These are phyloP conservation scores for Anguilla obscura DNA, from an alignment of 2,797 vertebrate genomes.

Conservation along the genomic window DNA sequence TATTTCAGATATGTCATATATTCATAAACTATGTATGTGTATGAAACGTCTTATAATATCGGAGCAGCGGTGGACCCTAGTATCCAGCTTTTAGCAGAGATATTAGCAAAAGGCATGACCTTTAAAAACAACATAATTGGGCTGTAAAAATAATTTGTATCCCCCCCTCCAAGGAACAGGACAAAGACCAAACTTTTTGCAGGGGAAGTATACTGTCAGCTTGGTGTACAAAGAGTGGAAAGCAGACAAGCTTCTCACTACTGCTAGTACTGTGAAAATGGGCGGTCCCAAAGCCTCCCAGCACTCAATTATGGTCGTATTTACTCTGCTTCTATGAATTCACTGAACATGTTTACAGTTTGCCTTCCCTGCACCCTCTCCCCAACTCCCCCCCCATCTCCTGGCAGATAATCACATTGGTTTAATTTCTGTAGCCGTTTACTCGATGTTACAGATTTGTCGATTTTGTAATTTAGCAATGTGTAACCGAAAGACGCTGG, in stretches of 20 bases:
- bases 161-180: background rate
- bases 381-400: too few species aligned
- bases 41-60: background rate
- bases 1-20: too few species aligned
- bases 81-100: background rate
- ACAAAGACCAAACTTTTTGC: background rate
- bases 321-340: background rate
- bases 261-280: background rate
- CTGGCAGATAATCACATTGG: background rate
- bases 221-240: background rate
- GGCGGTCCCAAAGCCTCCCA: background rate
- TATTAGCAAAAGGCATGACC: background rate
- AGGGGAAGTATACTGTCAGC: background rate
- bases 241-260: background rate
- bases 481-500: background rate
- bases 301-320: background rate
- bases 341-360: too few species aligned
- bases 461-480: background rate
- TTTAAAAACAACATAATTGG: background rate
- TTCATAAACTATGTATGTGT: too few species aligned
- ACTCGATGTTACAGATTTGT: background rate
- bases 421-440: background rate
- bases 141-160: background rate
- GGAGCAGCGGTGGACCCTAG: background rate
- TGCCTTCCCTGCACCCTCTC: too few species aligned